Percentiles rank a stretch among this genome's conserved stretches.
Evolutionary conservation across 2,113 vertebrate species (phyloP).

Genomic region (Bambusicola thoracicus): DNA sequence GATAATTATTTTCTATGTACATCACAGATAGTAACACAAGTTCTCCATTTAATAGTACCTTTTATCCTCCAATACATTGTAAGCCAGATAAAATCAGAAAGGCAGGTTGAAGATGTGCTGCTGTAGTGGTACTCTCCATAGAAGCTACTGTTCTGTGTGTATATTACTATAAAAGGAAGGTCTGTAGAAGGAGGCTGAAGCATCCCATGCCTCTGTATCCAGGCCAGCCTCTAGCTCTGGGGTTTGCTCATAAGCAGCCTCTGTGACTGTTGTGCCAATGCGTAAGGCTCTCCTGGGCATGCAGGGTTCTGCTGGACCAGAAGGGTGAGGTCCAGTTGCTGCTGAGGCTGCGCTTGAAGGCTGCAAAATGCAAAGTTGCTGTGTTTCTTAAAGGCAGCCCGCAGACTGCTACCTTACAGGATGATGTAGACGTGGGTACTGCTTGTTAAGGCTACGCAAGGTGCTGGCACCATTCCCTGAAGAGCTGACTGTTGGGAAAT

Average conservation of each 20-base stretch:
- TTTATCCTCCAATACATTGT: background rate
- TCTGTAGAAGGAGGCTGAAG: background rate
- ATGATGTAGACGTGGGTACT: background rate
- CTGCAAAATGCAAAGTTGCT: fast-evolving
- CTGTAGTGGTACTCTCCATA: background rate
- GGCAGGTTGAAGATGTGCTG: background rate
- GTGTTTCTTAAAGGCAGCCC: background rate
- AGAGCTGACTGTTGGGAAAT: background rate
- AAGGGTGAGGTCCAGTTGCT: background rate
- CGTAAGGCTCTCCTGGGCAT: fast-evolving
- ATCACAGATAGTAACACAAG: background rate
- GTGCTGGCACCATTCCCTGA: background rate
- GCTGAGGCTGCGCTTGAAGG: background rate
- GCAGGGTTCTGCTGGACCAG: background rate
- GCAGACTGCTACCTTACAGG: background rate
- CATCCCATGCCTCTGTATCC: background rate
- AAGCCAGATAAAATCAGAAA: background rate
- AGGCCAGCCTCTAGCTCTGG: background rate
- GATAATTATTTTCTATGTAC: background rate
- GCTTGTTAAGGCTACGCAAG: background rate
- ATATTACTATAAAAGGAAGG: background rate
- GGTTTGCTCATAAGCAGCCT: background rate
- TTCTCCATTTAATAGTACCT: fast-evolving
- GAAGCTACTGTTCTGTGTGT: background rate
- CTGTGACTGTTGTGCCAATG: background rate